These are phyloP conservation scores for Stenolophus ochropezus DNA, from an alignment of 2,888 invertebrate species.

Conservation along the genomic window DNA sequence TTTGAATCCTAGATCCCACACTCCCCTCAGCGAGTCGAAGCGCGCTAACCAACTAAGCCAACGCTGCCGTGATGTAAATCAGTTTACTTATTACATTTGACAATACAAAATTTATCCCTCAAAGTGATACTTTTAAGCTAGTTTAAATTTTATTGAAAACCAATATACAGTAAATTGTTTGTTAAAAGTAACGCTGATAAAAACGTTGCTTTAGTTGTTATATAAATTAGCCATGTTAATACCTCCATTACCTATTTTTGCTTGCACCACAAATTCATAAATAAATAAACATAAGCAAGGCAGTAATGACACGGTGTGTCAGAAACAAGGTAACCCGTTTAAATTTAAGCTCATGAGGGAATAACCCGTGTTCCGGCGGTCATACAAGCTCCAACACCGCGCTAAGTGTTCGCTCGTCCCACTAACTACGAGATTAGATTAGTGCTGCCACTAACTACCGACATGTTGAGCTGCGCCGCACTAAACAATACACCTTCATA, in stretches of 20 bases:
- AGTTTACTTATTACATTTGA: too few species aligned
- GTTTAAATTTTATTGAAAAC: not conserved
- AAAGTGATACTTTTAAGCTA: not conserved
- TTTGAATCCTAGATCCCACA: too few species aligned
- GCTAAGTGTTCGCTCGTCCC: conserved; percentile 29
- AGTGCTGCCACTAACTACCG: conserved; percentile 15
- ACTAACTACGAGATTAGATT: conserved; percentile 36
- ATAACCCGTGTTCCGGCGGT: conserved; percentile 16
- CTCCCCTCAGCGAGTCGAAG: too few species aligned
- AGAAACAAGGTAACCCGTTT: conserved; percentile 32
- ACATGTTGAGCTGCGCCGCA: not conserved
- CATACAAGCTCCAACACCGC: conserved; percentile 12
- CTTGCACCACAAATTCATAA: not conserved
- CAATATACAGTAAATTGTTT: not conserved
- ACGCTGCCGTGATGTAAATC: too few species aligned
- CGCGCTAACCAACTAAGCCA: too few species aligned
- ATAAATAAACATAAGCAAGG: conserved; percentile 35
- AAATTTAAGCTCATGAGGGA: conserved; percentile 34
- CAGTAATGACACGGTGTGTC: conserved; percentile 20
- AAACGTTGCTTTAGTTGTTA: not conserved
- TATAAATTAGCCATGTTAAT: not conserved
- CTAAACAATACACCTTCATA: conserved; percentile 6
- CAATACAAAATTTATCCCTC: too few species aligned
- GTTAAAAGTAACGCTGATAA: not conserved
- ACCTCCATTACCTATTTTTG: conserved; percentile 17